Percentiles rank a stretch among this genome's conserved stretches.
Conservation (phyloP, 2,888 invertebrate genomes). For the Nemotelus nigrinus region DNA sequence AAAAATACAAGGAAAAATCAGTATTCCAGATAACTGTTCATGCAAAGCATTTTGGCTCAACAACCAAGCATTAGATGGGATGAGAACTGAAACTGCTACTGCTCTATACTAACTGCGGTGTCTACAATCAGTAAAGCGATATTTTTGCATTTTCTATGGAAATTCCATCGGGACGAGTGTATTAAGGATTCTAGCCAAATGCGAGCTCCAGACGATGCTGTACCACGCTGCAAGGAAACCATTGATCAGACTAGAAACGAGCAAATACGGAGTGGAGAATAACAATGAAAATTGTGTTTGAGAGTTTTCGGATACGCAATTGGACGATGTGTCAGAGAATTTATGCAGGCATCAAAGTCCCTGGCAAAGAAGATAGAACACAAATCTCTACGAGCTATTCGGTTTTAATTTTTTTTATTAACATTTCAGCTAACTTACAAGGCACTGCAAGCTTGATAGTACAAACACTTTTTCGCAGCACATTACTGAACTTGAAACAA, state of each 20-base stretch:
- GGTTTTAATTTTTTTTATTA: too few species aligned
- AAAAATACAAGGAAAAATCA: not conserved
- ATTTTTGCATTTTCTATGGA: not conserved
- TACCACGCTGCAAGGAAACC: not conserved
- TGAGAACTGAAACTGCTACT: not conserved
- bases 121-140: not conserved
- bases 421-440: too few species aligned
- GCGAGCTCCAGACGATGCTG: not conserved
- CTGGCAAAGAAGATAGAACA: too few species aligned
- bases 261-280: not conserved
- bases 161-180: not conserved
- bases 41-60: conserved; percentile 14
- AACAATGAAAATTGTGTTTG: too few species aligned
- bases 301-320: too few species aligned
- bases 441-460: too few species aligned
- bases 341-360: too few species aligned
- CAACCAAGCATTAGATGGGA: not conserved
- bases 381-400: too few species aligned
- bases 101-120: too few species aligned
- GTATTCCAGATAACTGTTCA: not conserved
- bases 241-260: not conserved
- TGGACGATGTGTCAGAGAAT: too few species aligned
- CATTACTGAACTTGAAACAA: too few species aligned
- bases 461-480: too few species aligned
- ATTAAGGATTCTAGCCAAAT: not conserved